Base-by-base conservation (phyloP, 2,113 vertebrate genomes). In the Perca schrenkii region DNA sequence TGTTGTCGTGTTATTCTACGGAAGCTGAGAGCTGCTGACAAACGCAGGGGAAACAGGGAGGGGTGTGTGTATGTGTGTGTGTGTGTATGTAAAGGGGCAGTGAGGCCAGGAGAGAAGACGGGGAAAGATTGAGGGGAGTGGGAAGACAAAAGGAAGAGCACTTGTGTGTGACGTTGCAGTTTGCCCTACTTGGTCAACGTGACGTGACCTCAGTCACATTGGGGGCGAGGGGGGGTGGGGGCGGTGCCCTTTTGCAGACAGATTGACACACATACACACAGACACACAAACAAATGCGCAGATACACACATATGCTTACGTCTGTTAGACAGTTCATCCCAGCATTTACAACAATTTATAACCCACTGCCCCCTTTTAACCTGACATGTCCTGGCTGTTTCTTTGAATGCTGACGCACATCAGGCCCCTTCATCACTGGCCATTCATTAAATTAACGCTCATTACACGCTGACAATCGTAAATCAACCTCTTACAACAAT, bases 21-120 rank as follows among this genome's bases (percentile, higher is more conserved):
- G 92, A 94, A 93, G 90, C 90, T 86, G 79, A 66, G 94, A 89
- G 89, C 79, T 85, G 89, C 91, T 90, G 90, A 95, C 93, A 94
- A 94, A 91, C 89, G 90, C 56, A 71, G 80, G 81, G 89, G 84
- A 86, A 88, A 87, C 13, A 60, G 82, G 79, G 60, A 50, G 61
- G 78, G 62, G 60, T 49, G 36, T 66, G 68, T 68, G 68, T 43
- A 43, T 58, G 58, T 47, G 62, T 54, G 72, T 52, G 53, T 56
- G 53, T 50, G 77, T 79, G 79, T 74, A 43, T 69, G 74, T 62
- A 66, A 66, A 46, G 70, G 73, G 50, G 72, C 50, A 52, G 72
- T 4, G 3, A 46, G 52, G 73, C 2, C 21, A 57, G 82, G 68
- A 43, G 76, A 82, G 65, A 60, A 49, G 60, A 69, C 6, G 19